phyloP scores from a whole-genome alignment of 1,140 invertebrate species.

The Dysdera silvatica region DNA sequence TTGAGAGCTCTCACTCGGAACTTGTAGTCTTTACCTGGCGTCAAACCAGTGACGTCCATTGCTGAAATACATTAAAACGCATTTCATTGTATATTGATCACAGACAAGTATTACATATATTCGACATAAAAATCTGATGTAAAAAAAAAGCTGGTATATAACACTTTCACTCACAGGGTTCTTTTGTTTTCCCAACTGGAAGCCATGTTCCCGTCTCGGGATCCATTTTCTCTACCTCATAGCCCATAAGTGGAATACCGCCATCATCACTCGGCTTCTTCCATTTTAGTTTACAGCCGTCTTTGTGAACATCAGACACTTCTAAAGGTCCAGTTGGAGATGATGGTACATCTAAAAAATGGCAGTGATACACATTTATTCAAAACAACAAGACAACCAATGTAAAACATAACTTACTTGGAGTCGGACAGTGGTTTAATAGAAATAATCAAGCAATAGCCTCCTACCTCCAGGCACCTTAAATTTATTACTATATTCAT shows the following conservation, averaged over 20 bases:
- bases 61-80: too few species aligned
- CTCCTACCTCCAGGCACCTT: too few species aligned
- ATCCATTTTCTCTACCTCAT: conserved; percentile 90
- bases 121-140: conserved; percentile 54
- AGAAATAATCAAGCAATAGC: too few species aligned
- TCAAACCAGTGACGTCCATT: conserved; percentile 74
- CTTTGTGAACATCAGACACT: conserved; percentile 52
- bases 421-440: not conserved
- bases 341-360: conserved; percentile 62
- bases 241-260: conserved; percentile 79
- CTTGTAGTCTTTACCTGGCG: conserved; percentile 84
- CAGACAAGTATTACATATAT: too few species aligned
- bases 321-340: conserved; percentile 85
- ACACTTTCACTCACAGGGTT: conserved; percentile 40
- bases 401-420: not conserved
- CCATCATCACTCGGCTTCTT: conserved; percentile 81
- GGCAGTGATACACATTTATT: not conserved
- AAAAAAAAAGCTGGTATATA: not conserved
- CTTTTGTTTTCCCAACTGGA: conserved; percentile 46
- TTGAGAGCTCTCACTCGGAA: conserved; percentile 95
- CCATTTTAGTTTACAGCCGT: conserved; percentile 44
- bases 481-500: too few species aligned
- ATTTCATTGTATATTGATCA: too few species aligned
- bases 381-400: not conserved
- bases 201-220: conserved; percentile 84